Evolutionary conservation across 1,140 invertebrate genomes (phyloP).

Genomic region (Heliconius nattereri): DNA sequence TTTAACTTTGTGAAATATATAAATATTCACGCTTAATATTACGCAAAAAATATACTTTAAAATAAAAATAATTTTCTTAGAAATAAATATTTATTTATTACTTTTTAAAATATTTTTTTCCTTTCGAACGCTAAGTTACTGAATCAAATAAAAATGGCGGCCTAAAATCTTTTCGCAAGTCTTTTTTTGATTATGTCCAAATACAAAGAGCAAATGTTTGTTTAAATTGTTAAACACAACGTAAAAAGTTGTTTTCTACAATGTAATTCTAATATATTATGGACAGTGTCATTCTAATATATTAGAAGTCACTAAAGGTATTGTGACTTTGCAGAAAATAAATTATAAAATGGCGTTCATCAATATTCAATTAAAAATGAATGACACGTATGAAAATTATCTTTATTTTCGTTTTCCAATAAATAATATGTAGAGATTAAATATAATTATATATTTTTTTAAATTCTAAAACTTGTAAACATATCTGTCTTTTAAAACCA

Average conservation of each 20-base stretch:
- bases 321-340: not conserved
- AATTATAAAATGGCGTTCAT: not conserved
- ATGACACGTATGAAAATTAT: not conserved
- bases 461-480: not conserved
- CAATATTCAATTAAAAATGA: not conserved
- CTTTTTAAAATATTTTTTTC: not conserved
- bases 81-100: not conserved
- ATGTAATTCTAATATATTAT: not conserved
- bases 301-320: not conserved
- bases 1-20: not conserved
- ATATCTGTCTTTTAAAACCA: not conserved
- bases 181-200: not conserved
- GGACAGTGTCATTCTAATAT: too few species aligned
- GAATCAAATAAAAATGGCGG: constrained; percentile 4
- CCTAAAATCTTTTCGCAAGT: not conserved
- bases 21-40: not conserved
- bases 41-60: not conserved
- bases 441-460: not conserved
- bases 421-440: not conserved
- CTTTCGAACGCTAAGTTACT: not conserved
- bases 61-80: not conserved
- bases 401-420: not conserved
- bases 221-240: not conserved
- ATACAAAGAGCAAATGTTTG: not conserved
- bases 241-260: not conserved